Conservation (phyloP, 2,797 vertebrate genomes). For the Phrynocephalus vlangalii region DNA sequence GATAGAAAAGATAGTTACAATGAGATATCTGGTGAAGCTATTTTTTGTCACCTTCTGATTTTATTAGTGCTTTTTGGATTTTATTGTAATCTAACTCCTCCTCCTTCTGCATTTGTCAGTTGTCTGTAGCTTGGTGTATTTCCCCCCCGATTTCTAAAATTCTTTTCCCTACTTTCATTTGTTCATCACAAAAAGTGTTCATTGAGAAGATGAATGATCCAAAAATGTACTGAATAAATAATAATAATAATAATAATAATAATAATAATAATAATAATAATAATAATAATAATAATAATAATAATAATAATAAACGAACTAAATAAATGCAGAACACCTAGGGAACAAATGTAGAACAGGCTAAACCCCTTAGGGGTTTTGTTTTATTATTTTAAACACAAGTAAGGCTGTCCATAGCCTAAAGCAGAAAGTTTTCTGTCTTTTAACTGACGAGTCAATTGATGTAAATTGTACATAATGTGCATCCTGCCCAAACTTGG, state of each 20-base stretch:
- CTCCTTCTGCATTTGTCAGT: neutral
- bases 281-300: too few relatives aligned
- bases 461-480: neutral
- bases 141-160: neutral
- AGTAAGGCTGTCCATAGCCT: neutral
- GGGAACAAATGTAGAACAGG: neutral
- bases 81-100: neutral
- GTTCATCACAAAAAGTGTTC: neutral
- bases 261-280: too few relatives aligned
- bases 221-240: neutral
- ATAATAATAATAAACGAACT: neutral
- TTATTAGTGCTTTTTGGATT: neutral
- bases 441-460: neutral
- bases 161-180: neutral
- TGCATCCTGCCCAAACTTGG: neutral
- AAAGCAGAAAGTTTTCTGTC: neutral
- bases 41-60: neutral
- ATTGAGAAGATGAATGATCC: neutral
- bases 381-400: neutral
- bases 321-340: neutral
- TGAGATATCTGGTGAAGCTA: neutral
- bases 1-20: neutral
- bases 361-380: neutral
- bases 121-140: neutral
- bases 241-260: too few relatives aligned